Base-by-base conservation (phyloP, 2,797 vertebrate species). In the Sebastes cheni region DNA sequence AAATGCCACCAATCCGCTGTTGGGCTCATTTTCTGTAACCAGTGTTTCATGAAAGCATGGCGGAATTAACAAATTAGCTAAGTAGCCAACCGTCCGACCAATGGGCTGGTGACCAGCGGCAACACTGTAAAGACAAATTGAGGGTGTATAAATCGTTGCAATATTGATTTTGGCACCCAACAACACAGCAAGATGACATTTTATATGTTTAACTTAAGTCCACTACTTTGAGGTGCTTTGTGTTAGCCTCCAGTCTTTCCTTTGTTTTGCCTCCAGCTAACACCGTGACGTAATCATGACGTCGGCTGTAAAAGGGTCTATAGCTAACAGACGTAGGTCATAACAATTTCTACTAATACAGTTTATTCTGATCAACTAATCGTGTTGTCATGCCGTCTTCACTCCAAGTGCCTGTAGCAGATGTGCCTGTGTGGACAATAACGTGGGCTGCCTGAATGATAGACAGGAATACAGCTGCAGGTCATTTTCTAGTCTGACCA, bases 401-500 rank as follows among this genome's bases (percentile, higher is more conserved):
- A 16, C 11, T 55, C 13, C 13, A 29, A 69, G 20, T 18, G 46
- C 34, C 34, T 25, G 6, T 32, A 39, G 59, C 34, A 25, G 52
- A 23, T 79, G 16, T 46, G 27, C 20, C 18, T 16, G 2, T 52
- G 56, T 67, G 20, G 23, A 75, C 29, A 42, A 64, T 34, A 39
- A 25, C 13, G 39, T 42, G n/a, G 5, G 22, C 42, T 71, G 71
- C 9, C 5, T 3, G 20, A 34, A 52, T 42, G 30, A 60, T 46
- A 13, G 56, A 75, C 16, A 69, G 46, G 8, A 50, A 50, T 52
- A 68, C 9, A 66, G 54, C 50, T 29, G 67, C 52, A 23, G 62
- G 60, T 81, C 2, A 67, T 61, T 67, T 54, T 82, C 2, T 22
- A 52, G 4, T 67, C 23, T 25, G 60, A 79, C 30, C 54, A 70